phyloP scores from a whole-genome alignment of 1,140 invertebrate genomes.

The Micrasema longulum region DNA sequence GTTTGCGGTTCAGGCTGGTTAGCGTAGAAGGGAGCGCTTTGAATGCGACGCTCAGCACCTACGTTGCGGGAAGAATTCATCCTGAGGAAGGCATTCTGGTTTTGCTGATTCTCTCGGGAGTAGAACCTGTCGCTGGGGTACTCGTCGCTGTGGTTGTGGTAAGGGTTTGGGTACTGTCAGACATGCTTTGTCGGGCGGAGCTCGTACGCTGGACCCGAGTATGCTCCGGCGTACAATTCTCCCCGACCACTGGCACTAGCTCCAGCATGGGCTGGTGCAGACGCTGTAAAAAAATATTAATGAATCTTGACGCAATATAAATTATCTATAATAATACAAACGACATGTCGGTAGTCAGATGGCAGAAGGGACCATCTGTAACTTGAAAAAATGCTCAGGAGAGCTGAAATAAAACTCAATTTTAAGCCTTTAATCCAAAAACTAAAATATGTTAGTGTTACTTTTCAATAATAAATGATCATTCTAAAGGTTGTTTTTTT shows the following conservation, averaged over 20 bases:
- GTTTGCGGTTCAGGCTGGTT: slow-evolving; percentile 2
- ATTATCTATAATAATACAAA: neutral
- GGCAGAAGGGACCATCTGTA: too few species aligned
- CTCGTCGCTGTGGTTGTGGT: slow-evolving; percentile 40
- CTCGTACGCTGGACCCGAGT: slow-evolving; percentile 55
- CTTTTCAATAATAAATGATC: neutral
- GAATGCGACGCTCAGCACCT: slow-evolving; percentile 42
- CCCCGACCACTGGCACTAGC: slow-evolving; percentile 57
- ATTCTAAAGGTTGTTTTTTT: too few species aligned
- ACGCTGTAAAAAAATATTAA: slow-evolving; percentile 56
- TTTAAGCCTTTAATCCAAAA: too few species aligned
- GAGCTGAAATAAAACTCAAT: too few species aligned
- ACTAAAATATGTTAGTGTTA: too few species aligned
- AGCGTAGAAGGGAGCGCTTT: slow-evolving; percentile 27
- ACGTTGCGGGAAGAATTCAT: slow-evolving; percentile 46
- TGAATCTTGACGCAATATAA: too few species aligned
- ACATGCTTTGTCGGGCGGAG: slow-evolving; percentile 50
- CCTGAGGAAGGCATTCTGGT: slow-evolving; percentile 51
- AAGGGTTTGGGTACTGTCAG: slow-evolving; percentile 50
- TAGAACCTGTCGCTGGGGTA: slow-evolving; percentile 52
- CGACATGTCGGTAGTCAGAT: neutral
- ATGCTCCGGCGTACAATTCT: slow-evolving; percentile 65
- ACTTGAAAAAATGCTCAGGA: too few species aligned
- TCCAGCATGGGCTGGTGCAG: slow-evolving; percentile 59
- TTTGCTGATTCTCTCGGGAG: slow-evolving; percentile 52